phyloP scores from a whole-genome alignment of 2,888 invertebrate species.

The Melieria picta region DNA sequence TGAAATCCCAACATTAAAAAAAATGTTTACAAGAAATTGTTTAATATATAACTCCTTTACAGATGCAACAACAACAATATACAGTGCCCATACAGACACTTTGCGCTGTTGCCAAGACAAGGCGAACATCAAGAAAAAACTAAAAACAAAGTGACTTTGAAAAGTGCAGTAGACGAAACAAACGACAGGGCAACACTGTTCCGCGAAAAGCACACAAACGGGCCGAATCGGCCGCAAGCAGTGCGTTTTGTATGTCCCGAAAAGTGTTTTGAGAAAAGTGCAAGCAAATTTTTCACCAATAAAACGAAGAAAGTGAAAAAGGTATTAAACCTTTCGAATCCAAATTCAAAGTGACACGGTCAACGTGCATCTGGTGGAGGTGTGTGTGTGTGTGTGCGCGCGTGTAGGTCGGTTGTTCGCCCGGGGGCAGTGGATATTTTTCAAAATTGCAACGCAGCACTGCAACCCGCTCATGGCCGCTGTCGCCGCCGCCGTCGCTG shows the following conservation, averaged over 20 bases:
- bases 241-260: not conserved
- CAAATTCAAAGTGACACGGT: not conserved
- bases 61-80: no score
- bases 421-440: not conserved
- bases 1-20: no score
- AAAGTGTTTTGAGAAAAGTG: slow-evolving; percentile 7
- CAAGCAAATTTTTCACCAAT: not conserved
- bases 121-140: not conserved
- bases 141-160: slow-evolving; percentile 2
- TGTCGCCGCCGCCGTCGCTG: slow-evolving; percentile 21
- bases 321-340: not conserved
- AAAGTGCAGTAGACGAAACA: not conserved
- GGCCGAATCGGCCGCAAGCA: slow-evolving; percentile 1
- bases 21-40: no score
- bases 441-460: slow-evolving; percentile 16
- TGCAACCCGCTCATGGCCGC: slow-evolving; percentile 18
- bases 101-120: no score
- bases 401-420: not conserved
- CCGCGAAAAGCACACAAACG: not conserved
- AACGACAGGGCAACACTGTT: slow-evolving; percentile 10
- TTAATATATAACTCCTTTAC: no score
- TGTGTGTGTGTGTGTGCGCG: not conserved
- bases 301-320: not conserved
- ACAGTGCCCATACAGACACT: no score
- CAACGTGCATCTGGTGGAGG: not conserved